Base-by-base conservation (phyloP, 2,113 vertebrate species). In the Gorsachius goisagi region DNA sequence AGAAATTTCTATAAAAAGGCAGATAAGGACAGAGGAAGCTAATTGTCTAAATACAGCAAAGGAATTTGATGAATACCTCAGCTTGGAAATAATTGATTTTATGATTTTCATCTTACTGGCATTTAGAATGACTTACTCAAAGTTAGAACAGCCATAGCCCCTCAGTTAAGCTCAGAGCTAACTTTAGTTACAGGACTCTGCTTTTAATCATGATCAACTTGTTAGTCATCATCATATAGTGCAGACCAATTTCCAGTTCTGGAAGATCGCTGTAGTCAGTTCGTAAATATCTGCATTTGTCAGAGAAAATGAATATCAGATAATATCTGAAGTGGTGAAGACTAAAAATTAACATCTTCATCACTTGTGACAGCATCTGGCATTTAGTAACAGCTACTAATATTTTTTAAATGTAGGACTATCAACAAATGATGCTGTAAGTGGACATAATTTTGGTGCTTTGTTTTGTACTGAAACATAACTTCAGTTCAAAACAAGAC, bases 121-220 rank as follows among this genome's bases (percentile, higher is more conserved):
- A 77, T 74, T 90, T 90, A 85, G 64, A 93, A 92, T 88, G 47
- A 84, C 75, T 72, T 89, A 81, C 56, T 74, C 50, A 52, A 90
- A 86, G 76, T 74, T 80, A 90, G 60, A 95, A 86, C 60, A 66
- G 68, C 44, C 73, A 55, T 76, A 96, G 47, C 18, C 64, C 86
- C 56, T 74, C 66, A 75, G 73, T 71, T 89, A 89, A 94, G 66
- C 91, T 88, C 37, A 68, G 28, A 58, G 89, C 58, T 94, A 94
- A 93, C 94, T 95, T 95, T 85, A 89, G 74, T 85, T 89, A 91
- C 74, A 85, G 66, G 49, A 91, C 67, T 96, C 96, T 97, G 96
- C 74, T 95, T 96, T 96, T 95, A 91, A 96, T 97, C 94, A 96
- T 89, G 87, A 95, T 95, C 96, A 91, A 96, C 87, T 95, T 95